Evolutionary conservation across 2,888 invertebrate species (phyloP), one percentile per base, ranked within the genome.

Genomic region (Agriopis aurantiaria): DNA sequence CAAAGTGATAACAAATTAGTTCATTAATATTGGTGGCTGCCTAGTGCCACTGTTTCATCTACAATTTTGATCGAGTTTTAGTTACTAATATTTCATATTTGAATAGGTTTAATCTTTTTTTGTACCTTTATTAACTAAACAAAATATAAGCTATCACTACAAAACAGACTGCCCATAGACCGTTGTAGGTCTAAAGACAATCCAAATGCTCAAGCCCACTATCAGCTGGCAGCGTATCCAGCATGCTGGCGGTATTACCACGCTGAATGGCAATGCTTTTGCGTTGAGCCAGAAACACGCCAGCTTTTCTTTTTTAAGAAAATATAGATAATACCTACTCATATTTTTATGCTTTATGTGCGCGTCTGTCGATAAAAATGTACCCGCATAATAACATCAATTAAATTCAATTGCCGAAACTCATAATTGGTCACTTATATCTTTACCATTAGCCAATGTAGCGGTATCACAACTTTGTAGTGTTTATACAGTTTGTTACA

Each of bases 321-420:
- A 12, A n/a, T 48, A n/a, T 43, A 43, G 43, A 8, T 8, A 12
- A 10, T 12, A 10, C 3, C 8, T 14, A 41, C 1, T 14, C 12
- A 12, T 46, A 41, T 46, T 46, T 33, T 12, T 12, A 23, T 33
- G n/a, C 14, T 33, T 4, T 8, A 48, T 46, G 45, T 62, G 53
- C 45, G 46, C 40, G 3, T 43, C 56, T 40, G 46, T 53, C 49
- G 41, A 65, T 65, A 65, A 17, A 67, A 58, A 51, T 64, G 41
- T 72, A 59, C 69, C 71, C 71, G 69, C 64, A 72, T 72, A 59
- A 63, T 71, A 60, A 59, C 66, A 66, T 66, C 66, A 66, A 66
- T 70, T 66, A 70, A 11, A 63, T 57, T 69, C 62, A 71, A 71
- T 66, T 66, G 70, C 45, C 55, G 40, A 70, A 70, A 67, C 66